Percentiles rank a stretch among this genome's conserved stretches.
Evolutionary conservation across 2,113 vertebrate species (phyloP).

Genomic region (Boulengeromyrus knoepffleri): DNA sequence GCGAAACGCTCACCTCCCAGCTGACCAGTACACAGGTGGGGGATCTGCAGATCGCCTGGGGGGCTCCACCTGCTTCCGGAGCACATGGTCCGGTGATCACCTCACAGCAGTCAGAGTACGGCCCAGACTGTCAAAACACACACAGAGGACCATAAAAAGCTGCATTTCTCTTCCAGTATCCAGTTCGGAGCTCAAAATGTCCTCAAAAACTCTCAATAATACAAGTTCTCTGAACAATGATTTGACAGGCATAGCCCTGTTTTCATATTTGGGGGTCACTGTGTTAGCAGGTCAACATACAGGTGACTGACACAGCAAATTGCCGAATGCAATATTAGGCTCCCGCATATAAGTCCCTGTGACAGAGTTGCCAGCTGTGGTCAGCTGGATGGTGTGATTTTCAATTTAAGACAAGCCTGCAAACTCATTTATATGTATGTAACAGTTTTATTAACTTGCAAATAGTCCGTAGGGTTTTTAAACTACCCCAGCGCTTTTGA

Average conservation of each 20-base stretch:
- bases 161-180: not conserved
- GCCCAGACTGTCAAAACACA: slow-evolving; percentile 67
- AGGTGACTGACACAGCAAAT: not conserved
- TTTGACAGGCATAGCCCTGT: not conserved
- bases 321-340: not conserved
- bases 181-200: not conserved
- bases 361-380: no score
- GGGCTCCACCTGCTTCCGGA: slow-evolving; percentile 79
- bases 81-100: slow-evolving; percentile 83
- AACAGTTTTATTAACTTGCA: no score
- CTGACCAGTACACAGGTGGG: slow-evolving; percentile 81
- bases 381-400: no score
- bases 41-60: slow-evolving; percentile 76
- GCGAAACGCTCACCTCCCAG: slow-evolving; percentile 77
- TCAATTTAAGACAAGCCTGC: no score
- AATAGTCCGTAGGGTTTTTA: no score
- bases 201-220: not conserved
- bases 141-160: not conserved
- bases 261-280: not conserved
- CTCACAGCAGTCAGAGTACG: slow-evolving; percentile 81
- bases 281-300: not conserved
- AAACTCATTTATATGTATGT: no score
- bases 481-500: no score
- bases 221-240: not conserved
- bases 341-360: not conserved